Percentiles rank a stretch among this genome's conserved stretches.
Conservation (phyloP, 2,797 vertebrate genomes). For the Phataginus tricuspis region DNA sequence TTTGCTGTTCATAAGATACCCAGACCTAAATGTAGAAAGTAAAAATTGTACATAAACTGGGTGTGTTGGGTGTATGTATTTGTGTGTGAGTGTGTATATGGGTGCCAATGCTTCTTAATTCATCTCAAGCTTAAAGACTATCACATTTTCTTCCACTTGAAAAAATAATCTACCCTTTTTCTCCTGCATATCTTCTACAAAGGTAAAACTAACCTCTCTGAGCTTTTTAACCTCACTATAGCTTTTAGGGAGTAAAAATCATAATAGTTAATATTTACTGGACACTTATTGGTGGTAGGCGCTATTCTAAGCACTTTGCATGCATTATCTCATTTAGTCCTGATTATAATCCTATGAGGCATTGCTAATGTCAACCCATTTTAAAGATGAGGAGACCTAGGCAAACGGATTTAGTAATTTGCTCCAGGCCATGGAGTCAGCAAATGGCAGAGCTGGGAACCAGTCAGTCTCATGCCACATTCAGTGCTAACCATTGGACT, state of each 20-base stretch:
- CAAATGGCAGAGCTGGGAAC: not conserved
- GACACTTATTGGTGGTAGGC: not conserved
- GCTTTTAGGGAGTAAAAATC: not conserved
- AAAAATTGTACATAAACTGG: not conserved
- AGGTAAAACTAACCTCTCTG: not conserved
- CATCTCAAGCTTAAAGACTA: not conserved
- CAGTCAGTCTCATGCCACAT: not conserved
- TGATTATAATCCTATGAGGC: not conserved
- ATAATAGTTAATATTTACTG: not conserved
- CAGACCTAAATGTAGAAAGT: not conserved
- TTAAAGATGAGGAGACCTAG: not conserved
- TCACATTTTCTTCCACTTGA: slow-evolving; percentile 4
- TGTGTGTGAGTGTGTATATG: not conserved
- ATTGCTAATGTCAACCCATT: not conserved
- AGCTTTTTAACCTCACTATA: not conserved
- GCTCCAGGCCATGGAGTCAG: not conserved
- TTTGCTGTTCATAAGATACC: not conserved
- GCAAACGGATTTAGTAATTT: not conserved
- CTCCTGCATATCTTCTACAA: not conserved
- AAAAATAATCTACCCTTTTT: not conserved
- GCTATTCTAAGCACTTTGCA: not conserved
- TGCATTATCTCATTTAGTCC: not conserved
- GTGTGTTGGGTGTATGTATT: not conserved
- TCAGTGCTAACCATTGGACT: not conserved
- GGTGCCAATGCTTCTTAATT: not conserved